Percentiles rank a stretch among this genome's conserved stretches.
phyloP scores from a whole-genome alignment of 2,113 vertebrate species.

The Labeo catla region DNA sequence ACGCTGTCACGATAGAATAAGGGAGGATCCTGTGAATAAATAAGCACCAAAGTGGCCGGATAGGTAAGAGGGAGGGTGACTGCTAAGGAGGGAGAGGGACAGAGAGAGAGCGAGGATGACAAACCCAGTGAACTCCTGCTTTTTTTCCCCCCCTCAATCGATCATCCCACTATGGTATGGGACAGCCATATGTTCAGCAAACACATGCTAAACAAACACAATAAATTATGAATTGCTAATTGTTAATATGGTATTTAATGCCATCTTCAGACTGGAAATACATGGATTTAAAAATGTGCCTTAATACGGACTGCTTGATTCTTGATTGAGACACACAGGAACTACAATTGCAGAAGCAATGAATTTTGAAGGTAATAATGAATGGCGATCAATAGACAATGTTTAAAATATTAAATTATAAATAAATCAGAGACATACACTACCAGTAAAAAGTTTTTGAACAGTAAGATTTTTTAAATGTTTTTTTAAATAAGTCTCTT shows the following conservation, averaged over 20 bases:
- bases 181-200: neutral
- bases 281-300: neutral
- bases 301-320: neutral
- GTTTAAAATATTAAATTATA: neutral
- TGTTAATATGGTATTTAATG: neutral
- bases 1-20: conserved; percentile 35
- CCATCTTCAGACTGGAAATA: neutral
- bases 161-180: conserved; percentile 12
- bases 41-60: conserved; percentile 1
- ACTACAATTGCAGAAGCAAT: neutral
- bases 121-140: conserved; percentile 18
- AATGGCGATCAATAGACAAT: neutral
- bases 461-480: too few species aligned
- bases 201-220: neutral
- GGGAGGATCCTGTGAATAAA: neutral
- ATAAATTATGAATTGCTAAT: neutral
- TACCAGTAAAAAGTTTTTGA: too few species aligned
- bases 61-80: conserved; percentile 8
- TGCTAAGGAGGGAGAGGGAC: neutral
- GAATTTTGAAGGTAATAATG: neutral
- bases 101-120: conserved; percentile 4
- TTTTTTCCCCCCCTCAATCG: neutral
- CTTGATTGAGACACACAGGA: neutral
- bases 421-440: neutral
- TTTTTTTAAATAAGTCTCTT: too few species aligned